Base-by-base conservation (phyloP, 92 coral and sea anemone species). In the Palythoa caribaeorum region DNA sequence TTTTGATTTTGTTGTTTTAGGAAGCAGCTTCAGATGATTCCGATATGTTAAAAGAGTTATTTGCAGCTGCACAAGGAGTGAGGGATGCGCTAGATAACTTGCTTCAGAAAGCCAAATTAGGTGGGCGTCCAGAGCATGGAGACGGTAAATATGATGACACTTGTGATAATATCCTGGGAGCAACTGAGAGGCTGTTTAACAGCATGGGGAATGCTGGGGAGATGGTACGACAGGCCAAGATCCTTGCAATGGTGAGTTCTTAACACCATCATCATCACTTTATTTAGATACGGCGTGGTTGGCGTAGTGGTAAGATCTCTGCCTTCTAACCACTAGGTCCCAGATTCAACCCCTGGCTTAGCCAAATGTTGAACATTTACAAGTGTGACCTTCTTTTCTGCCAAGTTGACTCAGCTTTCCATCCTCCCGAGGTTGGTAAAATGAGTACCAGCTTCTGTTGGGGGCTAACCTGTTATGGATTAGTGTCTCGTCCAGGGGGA, bases 191-290 rank as follows among this genome's bases (percentile, higher is more conserved):
- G 57, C 92, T 97, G 93, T 97, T 97, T 21, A 97, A 97, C 84
- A 97, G 99, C 87, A 97, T 97, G 99, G 99, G 99, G 0, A 97
- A 97, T 76, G 99, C 99, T 78, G 99, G 99, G 39, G 99, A 97
- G 91, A 97, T 97, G 99, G 99, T 97, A 71, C 94, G 96, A 59
- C 99, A 97, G 73, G 99, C 99, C 84, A 97, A 95, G 86, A 96
- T 95, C 36, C 80, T 97, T 17, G 99, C 99, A 20, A 98, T 92
- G 98, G 99, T 92, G 50, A 36, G 85, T 40, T 36, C 21, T 4
- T 20, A 8, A 28, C 28, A 28, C 28, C 28, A 28, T 28, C 28
- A 28, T 28, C 28, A 28, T 28, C 28, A 28, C 28, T 28, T 0
- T 28, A 28, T 28, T 28, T 28, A 28, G 28, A 28, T 28, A 28